phyloP scores from a whole-genome alignment of 2,113 vertebrate species.

The cattle (Bos taurus) region ARS-UCD2.0 NC_037330.1:41121501-41122000 shows the following conservation, averaged over 20 bases:
- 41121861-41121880: conserved; percentile 1
- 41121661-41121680: neutral
- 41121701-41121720: neutral
- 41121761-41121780: neutral
- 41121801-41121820: neutral
- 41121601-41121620: neutral
- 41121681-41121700: neutral
- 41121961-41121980: neutral
- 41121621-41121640: neutral
- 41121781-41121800: neutral
- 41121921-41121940: conserved; percentile 9
- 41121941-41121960: neutral
- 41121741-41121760: conserved; percentile 21
- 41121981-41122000: neutral
- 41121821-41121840: neutral
- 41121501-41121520: neutral
- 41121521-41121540: neutral
- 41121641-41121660: neutral
- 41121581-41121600: neutral
- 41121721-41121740: neutral
- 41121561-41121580: neutral
- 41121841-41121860: neutral
- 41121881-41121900: conserved; percentile 30
- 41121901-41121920: conserved; percentile 45
- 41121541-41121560: neutral